Percentiles rank a stretch among this genome's conserved stretches.
Conservation (phyloP, 2,888 invertebrate species). For the Eumerus sabulonum region DNA sequence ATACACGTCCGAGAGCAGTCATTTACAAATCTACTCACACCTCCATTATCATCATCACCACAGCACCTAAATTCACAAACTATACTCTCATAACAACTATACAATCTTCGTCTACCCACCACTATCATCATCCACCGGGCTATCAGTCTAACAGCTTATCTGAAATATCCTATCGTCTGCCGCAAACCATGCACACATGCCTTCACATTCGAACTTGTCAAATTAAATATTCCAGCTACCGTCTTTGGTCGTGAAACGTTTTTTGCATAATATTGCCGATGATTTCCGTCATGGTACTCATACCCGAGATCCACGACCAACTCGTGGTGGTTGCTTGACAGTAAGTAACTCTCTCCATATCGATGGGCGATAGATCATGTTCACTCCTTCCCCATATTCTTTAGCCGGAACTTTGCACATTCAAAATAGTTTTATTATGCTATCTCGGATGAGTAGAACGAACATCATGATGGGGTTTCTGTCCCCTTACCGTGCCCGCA, state of each 20-base stretch:
- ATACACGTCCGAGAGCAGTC: neutral
- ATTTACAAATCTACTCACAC: neutral
- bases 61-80: too few species aligned
- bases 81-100: too few species aligned
- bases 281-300: slow-evolving; percentile 35
- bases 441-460: slow-evolving; percentile 27
- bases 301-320: neutral
- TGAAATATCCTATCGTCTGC: too few species aligned
- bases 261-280: slow-evolving; percentile 52
- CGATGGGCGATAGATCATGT: neutral
- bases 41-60: neutral
- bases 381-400: slow-evolving; percentile 13
- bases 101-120: slow-evolving; percentile 18
- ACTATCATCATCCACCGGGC: slow-evolving; percentile 4
- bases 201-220: slow-evolving; percentile 29
- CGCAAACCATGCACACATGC: slow-evolving; percentile 2
- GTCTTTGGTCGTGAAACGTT: slow-evolving; percentile 34
- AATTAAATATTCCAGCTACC: slow-evolving; percentile 47
- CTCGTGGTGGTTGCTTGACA: neutral
- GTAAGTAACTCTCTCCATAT: slow-evolving; percentile 11
- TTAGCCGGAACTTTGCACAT: slow-evolving; percentile 42
- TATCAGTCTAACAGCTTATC: slow-evolving; percentile 16
- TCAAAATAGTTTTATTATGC: slow-evolving; percentile 40
- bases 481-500: slow-evolving; percentile 2
- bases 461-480: slow-evolving; percentile 21